These are phyloP conservation scores for Propithecus perrieri DNA, from an alignment of 2,797 vertebrate species.

Conservation along the genomic window DNA sequence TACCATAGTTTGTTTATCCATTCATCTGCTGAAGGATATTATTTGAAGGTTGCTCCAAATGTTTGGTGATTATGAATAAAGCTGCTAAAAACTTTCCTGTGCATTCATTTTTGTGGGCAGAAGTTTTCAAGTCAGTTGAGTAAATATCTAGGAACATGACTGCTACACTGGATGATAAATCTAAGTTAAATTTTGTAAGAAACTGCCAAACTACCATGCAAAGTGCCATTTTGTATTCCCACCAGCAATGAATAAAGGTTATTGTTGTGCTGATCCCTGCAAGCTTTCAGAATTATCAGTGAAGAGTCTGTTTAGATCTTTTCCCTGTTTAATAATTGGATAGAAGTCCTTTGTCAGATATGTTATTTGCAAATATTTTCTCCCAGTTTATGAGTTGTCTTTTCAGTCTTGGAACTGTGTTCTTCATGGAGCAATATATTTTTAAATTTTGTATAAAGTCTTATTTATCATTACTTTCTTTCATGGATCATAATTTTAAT, in stretches of 20 bases:
- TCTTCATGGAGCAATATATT: background rate
- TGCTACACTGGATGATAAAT: background rate
- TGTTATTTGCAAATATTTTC: background rate
- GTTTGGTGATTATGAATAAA: background rate
- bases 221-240: too few species aligned
- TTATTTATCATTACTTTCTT: background rate
- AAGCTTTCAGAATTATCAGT: background rate
- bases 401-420: background rate
- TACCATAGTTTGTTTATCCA: background rate
- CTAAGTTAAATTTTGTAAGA: background rate
- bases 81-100: background rate
- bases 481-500: background rate
- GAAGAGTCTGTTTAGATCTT: background rate
- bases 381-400: background rate
- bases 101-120: background rate
- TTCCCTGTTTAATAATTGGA: background rate
- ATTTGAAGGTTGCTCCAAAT: background rate
- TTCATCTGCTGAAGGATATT: background rate
- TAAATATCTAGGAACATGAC: background rate
- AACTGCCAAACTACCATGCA: background rate
- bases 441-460: background rate
- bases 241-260: background rate
- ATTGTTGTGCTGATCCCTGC: background rate
- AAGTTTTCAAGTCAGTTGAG: background rate
- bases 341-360: background rate